Evolutionary conservation across 2,113 vertebrate species (phyloP).

Genomic region (Megaceryle torquata): DNA sequence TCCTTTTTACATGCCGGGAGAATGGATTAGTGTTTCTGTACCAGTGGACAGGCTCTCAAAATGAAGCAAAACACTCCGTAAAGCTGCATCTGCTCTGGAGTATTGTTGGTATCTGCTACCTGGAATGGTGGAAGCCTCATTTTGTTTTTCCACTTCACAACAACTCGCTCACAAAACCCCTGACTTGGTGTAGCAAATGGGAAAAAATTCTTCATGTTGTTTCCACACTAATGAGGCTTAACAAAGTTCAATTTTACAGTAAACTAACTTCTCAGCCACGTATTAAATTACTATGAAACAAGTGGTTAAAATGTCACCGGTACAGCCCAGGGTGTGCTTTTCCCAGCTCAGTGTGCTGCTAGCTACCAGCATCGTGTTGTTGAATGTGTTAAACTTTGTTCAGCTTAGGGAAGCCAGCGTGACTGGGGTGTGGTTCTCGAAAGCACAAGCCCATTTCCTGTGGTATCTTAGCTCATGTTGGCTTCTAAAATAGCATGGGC

Average conservation of each 20-base stretch:
- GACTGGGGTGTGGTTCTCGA: neutral
- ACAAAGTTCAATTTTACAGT: neutral
- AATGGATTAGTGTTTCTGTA: neutral
- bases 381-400: neutral
- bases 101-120: neutral
- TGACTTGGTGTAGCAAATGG: neutral
- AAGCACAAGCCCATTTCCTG: neutral
- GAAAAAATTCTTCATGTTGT: neutral
- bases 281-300: neutral
- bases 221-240: neutral
- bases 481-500: neutral
- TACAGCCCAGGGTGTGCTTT: neutral
- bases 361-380: fast-evolving
- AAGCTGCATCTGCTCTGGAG: neutral
- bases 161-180: neutral
- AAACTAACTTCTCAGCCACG: neutral
- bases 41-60: neutral
- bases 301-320: neutral
- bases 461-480: neutral
- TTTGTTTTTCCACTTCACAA: neutral
- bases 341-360: fast-evolving
- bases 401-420: neutral
- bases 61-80: neutral
- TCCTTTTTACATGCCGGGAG: neutral
- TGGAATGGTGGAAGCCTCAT: neutral